A percentile compares a stretch with the other conserved stretches of the same genome.
Conservation (phyloP, 2,113 vertebrate genomes). For the Crotalus tigris region DNA sequence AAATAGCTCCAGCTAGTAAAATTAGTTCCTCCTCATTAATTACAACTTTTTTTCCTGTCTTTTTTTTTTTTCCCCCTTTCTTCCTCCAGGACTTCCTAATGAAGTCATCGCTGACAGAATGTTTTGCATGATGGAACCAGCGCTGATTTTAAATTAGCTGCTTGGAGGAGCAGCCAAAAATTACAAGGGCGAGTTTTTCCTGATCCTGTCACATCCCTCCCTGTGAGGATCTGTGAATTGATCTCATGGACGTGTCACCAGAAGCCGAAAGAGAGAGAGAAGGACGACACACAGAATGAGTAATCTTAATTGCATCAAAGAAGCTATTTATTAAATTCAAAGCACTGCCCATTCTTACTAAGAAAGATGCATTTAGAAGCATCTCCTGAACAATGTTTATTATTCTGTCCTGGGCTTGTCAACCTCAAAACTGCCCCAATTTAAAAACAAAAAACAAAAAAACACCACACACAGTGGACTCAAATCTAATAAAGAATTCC, state of each 20-base stretch:
- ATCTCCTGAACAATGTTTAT: not conserved
- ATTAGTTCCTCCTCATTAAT: not conserved
- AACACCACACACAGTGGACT: not conserved
- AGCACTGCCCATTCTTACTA: not conserved
- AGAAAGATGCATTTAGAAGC: not conserved
- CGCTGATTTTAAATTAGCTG: constrained; percentile 28
- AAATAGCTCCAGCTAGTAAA: no score
- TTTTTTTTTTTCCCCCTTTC: not conserved
- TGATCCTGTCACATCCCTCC: not conserved
- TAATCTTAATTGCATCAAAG: not conserved
- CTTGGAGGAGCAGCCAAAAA: constrained; percentile 26
- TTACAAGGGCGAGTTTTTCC: constrained; percentile 25
- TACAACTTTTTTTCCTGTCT: not conserved
- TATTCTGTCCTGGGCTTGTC: not conserved
- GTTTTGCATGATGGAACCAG: constrained; percentile 17
- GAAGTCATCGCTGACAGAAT: not conserved
- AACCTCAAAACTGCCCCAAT: not conserved
- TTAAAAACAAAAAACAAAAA: not conserved
- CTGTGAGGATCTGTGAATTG: constrained; percentile 18
- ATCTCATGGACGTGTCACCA: constrained; percentile 3
- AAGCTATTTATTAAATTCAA: constrained; percentile 6
- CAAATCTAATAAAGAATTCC: constrained; percentile 1
- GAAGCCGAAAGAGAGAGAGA: not conserved
- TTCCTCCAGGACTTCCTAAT: not conserved
- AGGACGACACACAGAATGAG: not conserved